Conservation (phyloP, 2,888 invertebrate genomes). For the Caprella mutica region DNA sequence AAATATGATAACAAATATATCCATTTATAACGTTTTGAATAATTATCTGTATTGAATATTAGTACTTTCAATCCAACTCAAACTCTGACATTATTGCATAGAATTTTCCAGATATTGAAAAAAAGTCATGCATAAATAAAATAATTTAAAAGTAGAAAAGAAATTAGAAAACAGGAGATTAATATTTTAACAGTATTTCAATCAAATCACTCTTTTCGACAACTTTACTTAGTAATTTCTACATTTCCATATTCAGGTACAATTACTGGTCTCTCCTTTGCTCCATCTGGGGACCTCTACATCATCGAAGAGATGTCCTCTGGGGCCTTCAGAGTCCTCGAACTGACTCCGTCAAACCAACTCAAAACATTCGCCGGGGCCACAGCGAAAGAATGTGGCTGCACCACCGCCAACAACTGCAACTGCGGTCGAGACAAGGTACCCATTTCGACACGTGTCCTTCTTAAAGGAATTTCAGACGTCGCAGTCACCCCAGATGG, state of each 20-base stretch:
- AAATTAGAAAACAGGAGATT: no score
- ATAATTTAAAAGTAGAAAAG: no score
- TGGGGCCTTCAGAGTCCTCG: conserved; percentile 41
- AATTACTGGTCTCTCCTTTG: conserved; percentile 65
- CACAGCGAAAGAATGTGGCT: conserved; percentile 39
- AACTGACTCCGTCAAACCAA: conserved; percentile 42
- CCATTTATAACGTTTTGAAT: no score
- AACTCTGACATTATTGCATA: no score
- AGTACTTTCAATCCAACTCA: no score
- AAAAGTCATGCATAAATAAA: no score
- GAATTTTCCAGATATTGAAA: no score
- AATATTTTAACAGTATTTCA: no score
- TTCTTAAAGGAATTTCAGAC: conserved; percentile 47
- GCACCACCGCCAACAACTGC: conserved; percentile 38
- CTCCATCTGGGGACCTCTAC: conserved; percentile 89
- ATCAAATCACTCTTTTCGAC: no score
- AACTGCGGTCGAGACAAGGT: conserved; percentile 31
- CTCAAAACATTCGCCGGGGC: conserved; percentile 43
- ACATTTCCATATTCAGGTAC: conserved; percentile 35
- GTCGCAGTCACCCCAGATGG: conserved; percentile 92
- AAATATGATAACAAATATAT: no score
- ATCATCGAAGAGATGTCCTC: conserved; percentile 61
- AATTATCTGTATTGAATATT: no score
- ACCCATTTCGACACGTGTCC: conserved; percentile 29
- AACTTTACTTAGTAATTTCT: no score